Base-by-base conservation (phyloP, 2,888 invertebrate species). In the Odontocerum albicorne region DNA sequence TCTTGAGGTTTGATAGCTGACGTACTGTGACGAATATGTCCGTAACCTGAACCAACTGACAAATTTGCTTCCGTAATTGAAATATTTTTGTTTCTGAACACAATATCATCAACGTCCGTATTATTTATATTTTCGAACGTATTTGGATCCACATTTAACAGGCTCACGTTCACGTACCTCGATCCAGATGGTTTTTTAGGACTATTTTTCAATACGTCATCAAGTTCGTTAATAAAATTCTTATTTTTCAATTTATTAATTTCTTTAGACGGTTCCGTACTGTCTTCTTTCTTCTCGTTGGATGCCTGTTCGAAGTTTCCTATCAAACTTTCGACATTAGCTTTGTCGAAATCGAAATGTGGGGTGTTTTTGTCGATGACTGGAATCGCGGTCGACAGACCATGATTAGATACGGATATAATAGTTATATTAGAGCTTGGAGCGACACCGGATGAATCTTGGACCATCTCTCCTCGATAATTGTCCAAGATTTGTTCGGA, bases 1-100 rank as follows among this genome's bases (percentile, higher is more conserved):
- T 17, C 36, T 6, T 43, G 19, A 3, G 16, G 19, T n/a, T 39
- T 16, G n/a, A 20, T n/a, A 6, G 15, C 73, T 20, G 76, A 74
- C 0, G 76, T 77, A 1, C 74, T 73, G 53, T 76, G 58, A 63
- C 76, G 75, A 1, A 77, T 49, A 31, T 78, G 77, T 0, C 77
- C 77, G 45, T 77, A 77, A 1, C 74, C 73, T 0, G 70, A 65
- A 3, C 72, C 68, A 13, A 63, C 63, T 49, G 75, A 76, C 2
- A 68, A 67, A n/a, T 70, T 69, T 0, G 67, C 65, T 1, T 33
- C 38, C 3, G 60, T 63, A 20, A 63, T 63, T 1, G 31, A 17
- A 21, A 22, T 32, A n/a, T 35, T 21, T 20, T 59, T 55, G 3
- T 35, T 15, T 12, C 47, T 36, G 12, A 43, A 15, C 0, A 65